Percentiles rank a stretch among this genome's conserved stretches.
phyloP scores from a whole-genome alignment of 1,140 invertebrate genomes.

The Eufriesea mexicana region DNA sequence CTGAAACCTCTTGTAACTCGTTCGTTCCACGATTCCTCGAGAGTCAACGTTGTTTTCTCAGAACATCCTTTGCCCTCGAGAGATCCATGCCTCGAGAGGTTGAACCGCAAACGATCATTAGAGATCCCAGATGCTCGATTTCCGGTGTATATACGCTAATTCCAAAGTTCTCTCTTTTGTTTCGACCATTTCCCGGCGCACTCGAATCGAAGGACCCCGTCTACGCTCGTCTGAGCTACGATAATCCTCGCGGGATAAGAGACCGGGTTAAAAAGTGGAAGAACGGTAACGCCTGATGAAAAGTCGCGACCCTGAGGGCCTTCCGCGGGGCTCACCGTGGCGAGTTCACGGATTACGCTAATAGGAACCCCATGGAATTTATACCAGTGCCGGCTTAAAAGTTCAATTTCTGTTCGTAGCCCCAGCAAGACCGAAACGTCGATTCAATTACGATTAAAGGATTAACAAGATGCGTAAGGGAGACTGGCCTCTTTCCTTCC shows the following conservation, averaged over 20 bases:
- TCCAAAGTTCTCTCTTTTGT: not conserved
- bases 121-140: too few species aligned
- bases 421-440: conserved; percentile 14
- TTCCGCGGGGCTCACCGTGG: conserved; percentile 19
- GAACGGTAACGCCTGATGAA: conserved; percentile 66
- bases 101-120: too few species aligned
- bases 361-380: conserved; percentile 67
- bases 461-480: conserved; percentile 33
- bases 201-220: conserved; percentile 22
- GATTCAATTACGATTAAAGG: conserved; percentile 55
- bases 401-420: conserved; percentile 58
- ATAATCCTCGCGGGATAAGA: conserved; percentile 53
- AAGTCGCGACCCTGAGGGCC: conserved; percentile 57
- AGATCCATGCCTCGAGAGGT: too few species aligned
- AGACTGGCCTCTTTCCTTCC: not conserved
- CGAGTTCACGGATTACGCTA: conserved; percentile 68
- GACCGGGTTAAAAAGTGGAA: conserved; percentile 16
- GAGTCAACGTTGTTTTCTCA: too few species aligned
- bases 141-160: too few species aligned
- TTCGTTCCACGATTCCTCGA: too few species aligned
- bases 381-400: conserved; percentile 52
- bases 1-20: too few species aligned
- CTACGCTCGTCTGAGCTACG: conserved; percentile 4
- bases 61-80: too few species aligned
- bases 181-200: conserved; percentile 23